Evolutionary conservation across 2,797 vertebrate genomes (phyloP).

Genomic region (Carduelis carduelis): DNA sequence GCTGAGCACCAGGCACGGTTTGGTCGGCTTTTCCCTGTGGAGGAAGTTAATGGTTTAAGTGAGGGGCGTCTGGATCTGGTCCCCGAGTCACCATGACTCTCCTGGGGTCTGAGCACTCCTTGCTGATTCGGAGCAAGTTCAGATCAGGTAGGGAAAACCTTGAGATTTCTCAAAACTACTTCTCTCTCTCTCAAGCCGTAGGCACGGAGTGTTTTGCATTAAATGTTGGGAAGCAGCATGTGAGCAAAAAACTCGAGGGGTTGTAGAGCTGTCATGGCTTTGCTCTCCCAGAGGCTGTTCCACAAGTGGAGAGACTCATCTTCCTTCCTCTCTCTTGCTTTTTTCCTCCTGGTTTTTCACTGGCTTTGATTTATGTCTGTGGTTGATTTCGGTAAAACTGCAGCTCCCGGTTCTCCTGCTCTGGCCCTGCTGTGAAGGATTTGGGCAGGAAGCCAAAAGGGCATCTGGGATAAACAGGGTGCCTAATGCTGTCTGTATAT

Average conservation of each 20-base stretch:
- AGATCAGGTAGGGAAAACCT: conserved; percentile 92
- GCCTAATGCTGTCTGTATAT: background rate
- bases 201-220: conserved; percentile 36
- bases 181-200: conserved; percentile 39
- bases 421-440: background rate
- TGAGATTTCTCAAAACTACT: conserved; percentile 52
- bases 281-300: conserved; percentile 8
- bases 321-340: conserved; percentile 23
- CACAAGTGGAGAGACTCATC: conserved; percentile 10
- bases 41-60: conserved; percentile 74
- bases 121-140: conserved; percentile 99
- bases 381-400: conserved; percentile 9
- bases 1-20: conserved; percentile 63
- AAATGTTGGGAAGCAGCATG: conserved; percentile 15
- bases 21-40: conserved; percentile 69
- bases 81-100: conserved; percentile 92
- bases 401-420: background rate
- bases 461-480: background rate
- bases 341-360: background rate
- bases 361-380: conserved; percentile 19
- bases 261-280: conserved; percentile 25
- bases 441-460: conserved; percentile 24
- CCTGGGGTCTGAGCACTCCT: conserved; percentile 95
- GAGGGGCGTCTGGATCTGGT: conserved; percentile 78
- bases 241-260: background rate